Evolutionary conservation across 35 echinoderm and acorn worm genomes (phyloP).

Genomic region (Heliocidaris tuberculata): DNA sequence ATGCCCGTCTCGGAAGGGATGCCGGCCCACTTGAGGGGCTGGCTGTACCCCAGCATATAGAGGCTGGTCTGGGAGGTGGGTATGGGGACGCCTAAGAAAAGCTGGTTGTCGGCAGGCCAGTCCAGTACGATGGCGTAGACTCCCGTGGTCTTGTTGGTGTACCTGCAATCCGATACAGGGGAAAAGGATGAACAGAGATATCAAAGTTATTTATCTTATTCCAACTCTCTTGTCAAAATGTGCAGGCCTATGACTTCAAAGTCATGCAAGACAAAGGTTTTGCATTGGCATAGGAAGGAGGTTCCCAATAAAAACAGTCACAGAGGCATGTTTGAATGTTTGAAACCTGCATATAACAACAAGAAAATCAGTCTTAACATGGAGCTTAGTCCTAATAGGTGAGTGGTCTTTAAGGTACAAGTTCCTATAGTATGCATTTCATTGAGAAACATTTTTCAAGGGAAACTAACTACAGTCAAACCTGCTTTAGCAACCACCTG

Average conservation of each 20-base stretch:
- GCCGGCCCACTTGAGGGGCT: slow-evolving; percentile 45
- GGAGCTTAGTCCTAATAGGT: too few relatives aligned
- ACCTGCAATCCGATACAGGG: slow-evolving; percentile 38
- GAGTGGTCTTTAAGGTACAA: too few relatives aligned
- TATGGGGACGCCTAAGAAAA: slow-evolving; percentile 47
- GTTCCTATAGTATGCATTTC: too few relatives aligned
- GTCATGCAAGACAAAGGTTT: too few relatives aligned
- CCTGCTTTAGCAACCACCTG: too few relatives aligned
- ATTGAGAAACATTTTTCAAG: background rate
- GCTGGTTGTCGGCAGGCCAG: slow-evolving; percentile 54
- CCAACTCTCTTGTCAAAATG: background rate
- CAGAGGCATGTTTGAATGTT: too few relatives aligned
- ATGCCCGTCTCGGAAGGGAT: background rate
- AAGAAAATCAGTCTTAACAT: too few relatives aligned
- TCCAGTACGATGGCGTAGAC: slow-evolving; percentile 71
- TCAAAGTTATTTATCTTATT: background rate
- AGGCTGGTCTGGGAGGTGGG: slow-evolving; percentile 41
- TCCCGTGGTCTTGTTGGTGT: slow-evolving; percentile 51
- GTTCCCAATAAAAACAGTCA: too few relatives aligned
- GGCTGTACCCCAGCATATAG: slow-evolving; percentile 51
- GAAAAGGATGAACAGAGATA: background rate
- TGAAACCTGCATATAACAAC: too few relatives aligned
- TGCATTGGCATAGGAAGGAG: too few relatives aligned
- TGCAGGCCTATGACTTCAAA: background rate
- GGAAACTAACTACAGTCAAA: background rate